phyloP scores from a whole-genome alignment of 1,140 invertebrate genomes.

The Lepidurus apus region DNA sequence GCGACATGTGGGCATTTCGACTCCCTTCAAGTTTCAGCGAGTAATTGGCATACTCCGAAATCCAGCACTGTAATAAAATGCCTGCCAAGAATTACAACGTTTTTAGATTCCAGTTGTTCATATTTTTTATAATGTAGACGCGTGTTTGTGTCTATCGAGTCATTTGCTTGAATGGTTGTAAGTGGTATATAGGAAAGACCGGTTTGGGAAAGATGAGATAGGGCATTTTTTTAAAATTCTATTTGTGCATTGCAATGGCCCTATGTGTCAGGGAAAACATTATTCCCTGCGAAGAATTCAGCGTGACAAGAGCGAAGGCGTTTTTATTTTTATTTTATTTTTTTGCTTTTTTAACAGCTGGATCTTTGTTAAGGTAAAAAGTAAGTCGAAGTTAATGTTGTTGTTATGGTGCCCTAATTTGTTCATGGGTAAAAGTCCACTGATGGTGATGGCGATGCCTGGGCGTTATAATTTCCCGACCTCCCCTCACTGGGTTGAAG shows the following conservation, averaged over 20 bases:
- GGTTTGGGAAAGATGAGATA: background rate
- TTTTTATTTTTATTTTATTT: too few species aligned
- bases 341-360: background rate
- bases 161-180: too few species aligned
- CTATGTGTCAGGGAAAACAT: background rate
- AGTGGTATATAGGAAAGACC: background rate
- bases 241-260: background rate
- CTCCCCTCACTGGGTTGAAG: background rate
- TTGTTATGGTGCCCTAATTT: slow-evolving; percentile 5
- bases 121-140: too few species aligned
- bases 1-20: slow-evolving; percentile 3
- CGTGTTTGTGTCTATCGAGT: too few species aligned
- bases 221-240: background rate
- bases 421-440: background rate
- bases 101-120: too few species aligned
- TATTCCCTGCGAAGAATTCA: background rate
- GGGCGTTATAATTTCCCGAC: background rate
- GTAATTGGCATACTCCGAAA: background rate
- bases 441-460: background rate
- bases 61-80: background rate
- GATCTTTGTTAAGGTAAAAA: background rate
- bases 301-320: too few species aligned
- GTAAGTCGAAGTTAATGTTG: background rate
- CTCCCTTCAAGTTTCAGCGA: background rate
- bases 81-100: background rate